Conservation (phyloP, 2,797 vertebrate genomes). For the Monodelphis domestica region DNA sequence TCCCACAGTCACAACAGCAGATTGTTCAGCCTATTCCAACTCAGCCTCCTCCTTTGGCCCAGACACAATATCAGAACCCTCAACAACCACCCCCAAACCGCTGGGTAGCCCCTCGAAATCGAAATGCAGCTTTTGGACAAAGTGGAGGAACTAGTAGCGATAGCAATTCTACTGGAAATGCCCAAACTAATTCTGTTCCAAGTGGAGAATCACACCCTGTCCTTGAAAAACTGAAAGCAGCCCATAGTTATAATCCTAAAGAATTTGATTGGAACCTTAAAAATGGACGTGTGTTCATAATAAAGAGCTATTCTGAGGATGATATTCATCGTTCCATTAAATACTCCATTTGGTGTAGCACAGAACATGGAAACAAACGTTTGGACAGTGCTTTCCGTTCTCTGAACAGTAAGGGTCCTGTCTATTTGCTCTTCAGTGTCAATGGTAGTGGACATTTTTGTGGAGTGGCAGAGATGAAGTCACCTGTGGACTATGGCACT, state of each 20-base stretch:
- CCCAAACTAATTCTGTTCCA: conserved; percentile 83
- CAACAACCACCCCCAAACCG: conserved; percentile 92
- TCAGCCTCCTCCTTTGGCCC: conserved; percentile 88
- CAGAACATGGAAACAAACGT: conserved; percentile 97
- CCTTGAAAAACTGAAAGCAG: conserved; percentile 95
- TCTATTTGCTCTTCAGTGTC: conserved; percentile 96
- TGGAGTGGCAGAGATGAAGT: conserved; percentile 97
- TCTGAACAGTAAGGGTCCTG: conserved; percentile 91
- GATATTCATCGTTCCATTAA: conserved; percentile 99
- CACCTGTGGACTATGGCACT: conserved; percentile 97
- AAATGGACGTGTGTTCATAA: conserved; percentile 96
- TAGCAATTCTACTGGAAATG: conserved; percentile 81
- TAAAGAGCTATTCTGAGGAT: conserved; percentile 99
- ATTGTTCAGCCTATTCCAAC: conserved; percentile 90
- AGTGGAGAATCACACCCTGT: conserved; percentile 91
- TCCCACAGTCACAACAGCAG: conserved; percentile 87
- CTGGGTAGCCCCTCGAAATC: conserved; percentile 95
- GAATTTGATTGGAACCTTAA: conserved; percentile 97
- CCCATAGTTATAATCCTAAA: conserved; percentile 96
- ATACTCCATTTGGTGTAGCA: conserved; percentile 99
- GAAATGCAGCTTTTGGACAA: conserved; percentile 91
- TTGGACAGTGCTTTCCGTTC: conserved; percentile 94
- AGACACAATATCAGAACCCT: conserved; percentile 92
- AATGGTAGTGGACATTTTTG: conserved; percentile 98
- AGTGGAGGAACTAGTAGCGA: conserved; percentile 85